Percentiles rank a stretch among this genome's conserved stretches.
Conservation (phyloP, 2,888 invertebrate genomes). For the Apoderus coryli region DNA sequence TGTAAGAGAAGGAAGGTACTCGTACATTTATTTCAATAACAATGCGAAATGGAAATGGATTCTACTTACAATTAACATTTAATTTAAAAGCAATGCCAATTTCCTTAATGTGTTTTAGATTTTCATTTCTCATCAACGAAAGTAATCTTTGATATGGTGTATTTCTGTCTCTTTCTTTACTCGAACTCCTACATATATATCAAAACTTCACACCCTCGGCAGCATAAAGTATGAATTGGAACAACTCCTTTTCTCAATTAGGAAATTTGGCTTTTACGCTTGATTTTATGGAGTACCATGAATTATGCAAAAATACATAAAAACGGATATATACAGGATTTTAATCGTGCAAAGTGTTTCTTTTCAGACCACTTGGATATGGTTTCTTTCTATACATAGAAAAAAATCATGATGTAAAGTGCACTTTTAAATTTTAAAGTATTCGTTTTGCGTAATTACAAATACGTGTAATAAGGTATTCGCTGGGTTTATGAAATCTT, state of each 20-base stretch:
- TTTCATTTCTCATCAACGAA: constrained; percentile 35
- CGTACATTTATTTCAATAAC: constrained; percentile 25
- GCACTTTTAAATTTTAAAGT: no score
- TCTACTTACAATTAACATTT: constrained; percentile 31
- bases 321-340: no score
- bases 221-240: constrained; percentile 5
- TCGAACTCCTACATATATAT: no score
- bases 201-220: constrained; percentile 29
- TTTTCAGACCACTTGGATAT: no score
- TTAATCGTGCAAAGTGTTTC: no score
- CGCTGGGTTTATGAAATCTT: no score
- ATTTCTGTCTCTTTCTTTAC: constrained; percentile 33
- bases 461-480: no score
- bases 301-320: constrained; percentile 21
- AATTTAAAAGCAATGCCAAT: constrained; percentile 34
- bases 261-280: constrained; percentile 32
- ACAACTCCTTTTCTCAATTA: constrained; percentile 27
- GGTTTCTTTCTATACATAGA: no score
- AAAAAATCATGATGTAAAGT: no score
- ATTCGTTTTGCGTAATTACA: no score
- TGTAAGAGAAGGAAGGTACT: constrained; percentile 4
- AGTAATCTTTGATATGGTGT: constrained; percentile 33
- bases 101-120: constrained; percentile 35
- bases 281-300: constrained; percentile 28
- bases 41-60: constrained; percentile 28